Evolutionary conservation across 2,113 vertebrate genomes (phyloP), one percentile per base, ranked within the genome.

Genomic region (Melanerpes aurifrons): DNA sequence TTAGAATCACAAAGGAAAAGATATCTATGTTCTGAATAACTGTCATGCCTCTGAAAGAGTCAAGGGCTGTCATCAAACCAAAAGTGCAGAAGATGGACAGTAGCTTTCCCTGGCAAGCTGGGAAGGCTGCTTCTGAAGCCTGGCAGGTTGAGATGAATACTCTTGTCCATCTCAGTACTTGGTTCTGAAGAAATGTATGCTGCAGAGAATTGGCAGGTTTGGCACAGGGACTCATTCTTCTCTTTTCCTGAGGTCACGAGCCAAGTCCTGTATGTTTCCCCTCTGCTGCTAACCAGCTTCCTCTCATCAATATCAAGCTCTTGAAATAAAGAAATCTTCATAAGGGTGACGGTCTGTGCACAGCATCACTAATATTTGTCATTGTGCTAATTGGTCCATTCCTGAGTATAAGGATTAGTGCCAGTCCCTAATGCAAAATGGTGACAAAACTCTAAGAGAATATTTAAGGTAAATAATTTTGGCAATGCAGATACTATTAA

Each of bases 371-470:
- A 37, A 4, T 85, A 26, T 80, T 89, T 92, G 37, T 93, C 35
- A 28, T 68, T 77, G 62, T 47, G 18, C 28, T 96, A 81, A 87
- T 86, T 89, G 91, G 43, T 74, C 43, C 72, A 86, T 25, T 21
- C 31, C 31, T 22, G 22, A 75, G 54, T 56, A 10, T 54, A 67
- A 87, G 57, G 57, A 87, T 87, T 87, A 93, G 12, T 87, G 85
- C 87, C 87, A 78, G 85, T 67, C 48, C 50, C 68, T 71, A 31
- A 37, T 72, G 87, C 68, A 94, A 92, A 80, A 53, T 64, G 66
- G 31, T 57, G 82, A 62, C 7, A 67, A 94, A 91, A 20, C 57
- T 77, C 48, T 75, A 71, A 71, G 89, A 64, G 14, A 93, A 87
- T 68, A 32, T 77, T 85, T 91, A 80, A 86, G 32, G 61, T 87